Conservation (phyloP, 1,140 invertebrate species). For the Papilio glaucus region DNA sequence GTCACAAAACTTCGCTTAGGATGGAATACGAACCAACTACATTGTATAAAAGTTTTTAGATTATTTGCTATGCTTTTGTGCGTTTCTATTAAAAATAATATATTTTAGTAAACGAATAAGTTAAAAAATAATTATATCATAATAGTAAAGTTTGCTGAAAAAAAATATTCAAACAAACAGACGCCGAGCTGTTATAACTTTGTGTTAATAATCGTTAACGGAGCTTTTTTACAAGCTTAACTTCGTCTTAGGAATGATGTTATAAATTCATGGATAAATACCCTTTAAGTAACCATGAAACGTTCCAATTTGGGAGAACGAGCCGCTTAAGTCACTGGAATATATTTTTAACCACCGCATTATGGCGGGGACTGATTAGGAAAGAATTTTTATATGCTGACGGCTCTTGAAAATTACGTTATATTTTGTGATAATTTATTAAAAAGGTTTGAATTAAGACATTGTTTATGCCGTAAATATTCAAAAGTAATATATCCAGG, state of each 20-base stretch:
- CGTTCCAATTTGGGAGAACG: conserved; percentile 38
- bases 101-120: neutral
- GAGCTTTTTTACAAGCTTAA: conserved; percentile 35
- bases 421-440: neutral
- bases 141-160: conserved; percentile 6
- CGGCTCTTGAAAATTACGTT: conserved; percentile 16
- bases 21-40: too few relatives aligned
- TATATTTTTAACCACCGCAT: conserved; percentile 37
- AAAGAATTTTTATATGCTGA: conserved; percentile 33
- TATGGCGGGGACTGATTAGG: conserved; percentile 30
- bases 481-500: too few relatives aligned
- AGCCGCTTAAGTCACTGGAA: conserved; percentile 29
- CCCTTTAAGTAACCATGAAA: conserved; percentile 38
- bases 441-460: neutral
- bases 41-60: too few relatives aligned
- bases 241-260: conserved; percentile 35
- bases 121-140: neutral
- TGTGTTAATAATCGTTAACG: conserved; percentile 34
- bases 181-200: conserved; percentile 15
- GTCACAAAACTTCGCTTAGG: too few relatives aligned
- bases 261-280: conserved; percentile 37
- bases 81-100: too few relatives aligned
- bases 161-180: conserved; percentile 27
- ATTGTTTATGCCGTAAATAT: neutral
- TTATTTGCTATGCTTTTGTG: too few relatives aligned